phyloP scores from a whole-genome alignment of 2,888 invertebrate genomes.

The Brachyptera putata region DNA sequence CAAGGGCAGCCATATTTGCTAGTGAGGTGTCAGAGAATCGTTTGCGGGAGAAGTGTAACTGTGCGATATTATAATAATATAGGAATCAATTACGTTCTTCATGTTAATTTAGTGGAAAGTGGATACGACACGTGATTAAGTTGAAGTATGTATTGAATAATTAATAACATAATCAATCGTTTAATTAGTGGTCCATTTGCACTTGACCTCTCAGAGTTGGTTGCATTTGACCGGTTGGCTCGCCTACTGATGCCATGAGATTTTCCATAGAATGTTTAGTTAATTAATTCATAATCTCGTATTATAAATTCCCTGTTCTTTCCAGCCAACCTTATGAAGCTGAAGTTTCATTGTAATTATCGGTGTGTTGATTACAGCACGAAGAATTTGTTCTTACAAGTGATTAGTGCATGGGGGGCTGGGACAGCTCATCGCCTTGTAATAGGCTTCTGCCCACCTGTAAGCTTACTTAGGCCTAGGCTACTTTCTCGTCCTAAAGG shows the following conservation, averaged over 20 bases:
- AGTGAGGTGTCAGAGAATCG: background rate
- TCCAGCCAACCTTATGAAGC: no score
- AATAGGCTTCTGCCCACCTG: no score
- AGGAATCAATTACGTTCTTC: background rate
- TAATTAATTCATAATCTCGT: no score
- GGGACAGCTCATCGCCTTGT: no score
- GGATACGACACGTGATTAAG: background rate
- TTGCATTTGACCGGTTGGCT: background rate
- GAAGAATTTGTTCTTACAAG: no score
- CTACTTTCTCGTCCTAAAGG: background rate
- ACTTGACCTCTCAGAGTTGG: background rate
- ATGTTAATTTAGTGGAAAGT: background rate
- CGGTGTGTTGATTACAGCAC: no score
- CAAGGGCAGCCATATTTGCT: conserved; percentile 1
- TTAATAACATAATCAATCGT: background rate
- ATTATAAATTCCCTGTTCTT: no score
- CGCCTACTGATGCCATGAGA: no score
- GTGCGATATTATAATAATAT: background rate
- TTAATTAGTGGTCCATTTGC: background rate
- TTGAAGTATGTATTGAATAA: background rate
- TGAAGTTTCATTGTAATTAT: no score
- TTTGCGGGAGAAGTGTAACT: background rate
- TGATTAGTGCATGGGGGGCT: no score
- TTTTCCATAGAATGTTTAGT: no score
- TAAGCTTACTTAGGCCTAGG: background rate